A percentile compares a stretch with the other conserved stretches of the same genome.
These are phyloP conservation scores for Buphagus erythrorhynchus DNA, from an alignment of 2,797 vertebrate genomes.

Conservation along the genomic window DNA sequence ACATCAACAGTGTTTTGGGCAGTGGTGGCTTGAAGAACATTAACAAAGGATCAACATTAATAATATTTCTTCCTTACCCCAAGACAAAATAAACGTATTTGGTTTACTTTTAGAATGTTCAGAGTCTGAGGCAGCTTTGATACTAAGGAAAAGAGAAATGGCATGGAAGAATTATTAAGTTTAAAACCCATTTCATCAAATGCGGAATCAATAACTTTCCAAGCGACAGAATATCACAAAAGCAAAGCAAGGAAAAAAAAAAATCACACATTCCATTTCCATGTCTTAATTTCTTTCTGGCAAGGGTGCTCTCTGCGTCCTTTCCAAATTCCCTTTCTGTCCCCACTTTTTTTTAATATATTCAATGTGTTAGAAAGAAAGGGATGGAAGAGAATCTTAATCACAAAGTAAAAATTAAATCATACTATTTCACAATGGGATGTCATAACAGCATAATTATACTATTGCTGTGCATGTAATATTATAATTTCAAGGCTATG, in stretches of 20 bases:
- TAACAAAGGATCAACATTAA: neutral
- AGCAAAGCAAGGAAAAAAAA: fast-evolving
- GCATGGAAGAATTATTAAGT: neutral
- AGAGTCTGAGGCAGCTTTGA: neutral
- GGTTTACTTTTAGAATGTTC: neutral
- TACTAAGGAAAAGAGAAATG: neutral
- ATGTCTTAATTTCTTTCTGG: neutral
- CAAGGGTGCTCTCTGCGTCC: fast-evolving
- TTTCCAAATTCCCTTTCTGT: neutral
- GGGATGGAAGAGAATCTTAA: neutral
- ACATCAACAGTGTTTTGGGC: neutral
- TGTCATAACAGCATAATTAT: neutral
- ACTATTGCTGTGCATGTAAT: neutral
- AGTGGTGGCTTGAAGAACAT: neutral
- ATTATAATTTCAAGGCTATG: neutral
- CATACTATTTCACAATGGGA: neutral
- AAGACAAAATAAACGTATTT: neutral
- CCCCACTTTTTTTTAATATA: neutral
- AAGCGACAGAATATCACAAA: neutral
- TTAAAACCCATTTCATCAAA: neutral
- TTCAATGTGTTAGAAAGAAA: neutral
- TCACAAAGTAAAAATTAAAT: neutral
- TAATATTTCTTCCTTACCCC: neutral
- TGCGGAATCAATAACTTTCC: neutral
- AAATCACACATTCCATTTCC: neutral